These are phyloP conservation scores for Bagarius yarrelli DNA, from an alignment of 2,113 vertebrate genomes.

Conservation along the genomic window DNA sequence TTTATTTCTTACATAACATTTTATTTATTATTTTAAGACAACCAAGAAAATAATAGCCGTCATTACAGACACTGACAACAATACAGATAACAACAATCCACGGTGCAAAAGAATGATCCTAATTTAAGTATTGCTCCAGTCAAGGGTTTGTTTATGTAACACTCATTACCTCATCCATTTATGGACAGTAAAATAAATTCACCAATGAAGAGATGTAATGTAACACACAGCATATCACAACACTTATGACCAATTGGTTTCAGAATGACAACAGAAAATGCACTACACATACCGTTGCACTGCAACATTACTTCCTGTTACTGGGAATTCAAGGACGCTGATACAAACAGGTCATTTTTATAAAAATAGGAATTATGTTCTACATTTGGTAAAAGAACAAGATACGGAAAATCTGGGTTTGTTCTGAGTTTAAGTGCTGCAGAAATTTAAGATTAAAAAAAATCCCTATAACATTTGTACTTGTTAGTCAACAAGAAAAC, in stretches of 20 bases:
- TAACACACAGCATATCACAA: not conserved
- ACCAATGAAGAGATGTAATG: no score
- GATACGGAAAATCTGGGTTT: conserved; percentile 15
- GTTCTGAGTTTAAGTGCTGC: conserved; percentile 1
- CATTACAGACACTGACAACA: not conserved
- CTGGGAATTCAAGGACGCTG: conserved; percentile 8
- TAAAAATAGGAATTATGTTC: conserved; percentile 45
- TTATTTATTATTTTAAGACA: not conserved
- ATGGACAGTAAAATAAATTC: conserved; percentile 2
- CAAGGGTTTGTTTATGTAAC: not conserved
- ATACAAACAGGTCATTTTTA: conserved; percentile 27
- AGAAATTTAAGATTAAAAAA: not conserved
- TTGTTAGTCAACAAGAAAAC: conserved; percentile 73
- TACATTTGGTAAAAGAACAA: conserved; percentile 20
- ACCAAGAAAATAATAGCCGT: not conserved
- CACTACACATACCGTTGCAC: not conserved
- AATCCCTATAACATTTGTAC: conserved; percentile 53
- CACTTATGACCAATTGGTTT: not conserved
- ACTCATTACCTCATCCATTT: not conserved
- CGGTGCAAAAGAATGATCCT: not conserved
- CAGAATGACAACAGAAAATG: not conserved
- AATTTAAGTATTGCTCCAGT: conserved; percentile 2
- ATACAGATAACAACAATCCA: not conserved
- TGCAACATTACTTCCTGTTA: conserved; percentile 4
- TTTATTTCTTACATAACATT: no score